Evolutionary conservation across 1,140 invertebrate species (phyloP).

Genomic region (Bombus polaris): DNA sequence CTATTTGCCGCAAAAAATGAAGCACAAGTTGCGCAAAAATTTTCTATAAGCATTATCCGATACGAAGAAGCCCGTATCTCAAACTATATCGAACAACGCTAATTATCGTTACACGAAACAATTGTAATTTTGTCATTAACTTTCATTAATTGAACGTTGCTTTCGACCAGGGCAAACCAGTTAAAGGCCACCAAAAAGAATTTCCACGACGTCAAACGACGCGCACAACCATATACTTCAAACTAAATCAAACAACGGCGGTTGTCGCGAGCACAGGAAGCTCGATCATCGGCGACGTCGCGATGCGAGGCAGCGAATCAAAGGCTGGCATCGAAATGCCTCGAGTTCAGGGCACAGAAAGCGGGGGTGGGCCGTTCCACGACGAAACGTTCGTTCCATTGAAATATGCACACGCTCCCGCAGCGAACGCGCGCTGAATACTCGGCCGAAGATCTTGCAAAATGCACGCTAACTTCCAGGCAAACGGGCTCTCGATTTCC

Average conservation of each 20-base stretch:
- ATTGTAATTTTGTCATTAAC: too few species aligned
- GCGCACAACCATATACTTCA: background rate
- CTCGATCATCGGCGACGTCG: background rate
- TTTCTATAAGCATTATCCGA: too few species aligned
- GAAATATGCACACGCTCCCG: conserved; percentile 4
- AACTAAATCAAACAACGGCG: background rate
- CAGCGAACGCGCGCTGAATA: background rate
- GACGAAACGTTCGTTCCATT: background rate
- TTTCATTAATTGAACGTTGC: too few species aligned
- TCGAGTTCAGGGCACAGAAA: background rate
- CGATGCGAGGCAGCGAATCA: background rate
- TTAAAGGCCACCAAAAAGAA: background rate
- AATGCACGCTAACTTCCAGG: conserved; percentile 23
- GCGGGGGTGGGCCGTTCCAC: background rate
- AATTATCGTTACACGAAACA: background rate
- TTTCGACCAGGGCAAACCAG: background rate
- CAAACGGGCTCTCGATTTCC: conserved; percentile 21
- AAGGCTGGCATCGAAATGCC: background rate
- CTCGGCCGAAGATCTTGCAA: conserved; percentile 5
- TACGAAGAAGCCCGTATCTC: too few species aligned
- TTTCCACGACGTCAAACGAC: background rate
- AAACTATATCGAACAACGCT: background rate
- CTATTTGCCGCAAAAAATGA: too few species aligned
- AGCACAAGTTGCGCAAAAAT: too few species aligned
- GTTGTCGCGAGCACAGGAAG: background rate